Base-by-base conservation (phyloP, 2,113 vertebrate genomes). In the Rhinichthys klamathensis region DNA sequence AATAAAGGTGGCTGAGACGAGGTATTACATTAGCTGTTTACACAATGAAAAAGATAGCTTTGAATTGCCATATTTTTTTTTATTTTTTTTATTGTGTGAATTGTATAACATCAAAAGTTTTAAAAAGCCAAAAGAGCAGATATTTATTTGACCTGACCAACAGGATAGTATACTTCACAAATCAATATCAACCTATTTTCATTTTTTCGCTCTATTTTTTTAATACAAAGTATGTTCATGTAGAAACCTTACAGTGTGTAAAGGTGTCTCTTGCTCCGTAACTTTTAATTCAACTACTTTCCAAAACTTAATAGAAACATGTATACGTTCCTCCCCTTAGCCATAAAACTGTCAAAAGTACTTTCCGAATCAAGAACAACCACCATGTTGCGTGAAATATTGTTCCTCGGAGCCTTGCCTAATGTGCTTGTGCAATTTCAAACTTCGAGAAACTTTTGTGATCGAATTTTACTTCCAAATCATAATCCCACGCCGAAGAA, bases 371-470 rank as follows among this genome's bases (percentile, higher is more conserved):
- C 81, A 83, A 83, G 81, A 83, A 72, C 46, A 72, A 83, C 65
- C 67, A 56, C 49, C 21, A 41, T 56, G 30, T 41, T 46, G 63
- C 41, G 6, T 82, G 80, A 82, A 82, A 69, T 82, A 82, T 82
- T 51, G 80, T n/a, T 83, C 81, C 67, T 83, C 18, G 3, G 81
- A 83, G 81, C 81, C 65, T 32, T 58, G 32, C 46, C 65, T 72
- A 72, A 83, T 83, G 49, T n/a, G 67, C 65, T 83, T 72, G 49
- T 83, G 81, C 65, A 72, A 83, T 83, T 81, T 83, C 49, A 72
- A 83, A 83, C 65, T 83, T 83, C 5, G 18, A 82, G 80, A 82
- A 82, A 82, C 80, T 82, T 81, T 81, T 81, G 79, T 81, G 41
- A 81, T 81, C 44, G 51, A 82, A 83, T 72, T 83, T 56, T 51